phyloP scores from a whole-genome alignment of 2,888 invertebrate genomes.

The Callinectes sapidus region DNA sequence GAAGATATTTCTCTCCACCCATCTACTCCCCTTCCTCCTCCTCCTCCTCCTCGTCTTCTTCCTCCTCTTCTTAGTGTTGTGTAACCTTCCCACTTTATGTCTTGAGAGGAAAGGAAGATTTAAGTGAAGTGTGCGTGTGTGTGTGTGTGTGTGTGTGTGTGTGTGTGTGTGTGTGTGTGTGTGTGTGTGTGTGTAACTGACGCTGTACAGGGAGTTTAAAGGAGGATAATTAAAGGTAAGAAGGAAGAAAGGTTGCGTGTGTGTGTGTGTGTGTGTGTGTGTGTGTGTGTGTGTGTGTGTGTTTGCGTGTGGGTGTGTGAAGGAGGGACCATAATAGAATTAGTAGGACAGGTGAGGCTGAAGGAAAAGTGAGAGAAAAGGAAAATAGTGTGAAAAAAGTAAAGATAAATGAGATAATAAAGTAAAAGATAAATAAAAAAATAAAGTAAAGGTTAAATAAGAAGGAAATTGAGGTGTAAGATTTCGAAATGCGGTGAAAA shows the following conservation, averaged over 20 bases:
- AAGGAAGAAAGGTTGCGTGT: no score
- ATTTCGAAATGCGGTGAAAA: neutral
- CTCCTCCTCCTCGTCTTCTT: neutral
- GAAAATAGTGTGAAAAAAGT: neutral
- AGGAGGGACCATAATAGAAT: no score
- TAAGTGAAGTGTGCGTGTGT: constrained; percentile 14
- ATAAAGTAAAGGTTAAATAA: no score
- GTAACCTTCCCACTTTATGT: neutral
- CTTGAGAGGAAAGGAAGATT: neutral
- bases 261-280: no score
- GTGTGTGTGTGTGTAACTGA: neutral
- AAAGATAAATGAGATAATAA: neutral
- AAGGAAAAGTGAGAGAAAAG: neutral
- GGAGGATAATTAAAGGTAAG: no score
- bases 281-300: neutral
- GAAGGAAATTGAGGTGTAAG: neutral
- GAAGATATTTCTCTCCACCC: neutral
- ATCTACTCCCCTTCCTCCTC: neutral
- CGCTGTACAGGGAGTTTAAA: no score
- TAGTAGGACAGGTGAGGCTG: neutral
- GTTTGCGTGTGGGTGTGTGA: neutral
- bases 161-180: constrained; percentile 8
- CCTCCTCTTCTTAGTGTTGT: neutral
- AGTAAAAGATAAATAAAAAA: neutral
- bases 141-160: constrained; percentile 24